Base-by-base conservation (phyloP, 2,888 invertebrate species). In the Phlogophora meticulosa region DNA sequence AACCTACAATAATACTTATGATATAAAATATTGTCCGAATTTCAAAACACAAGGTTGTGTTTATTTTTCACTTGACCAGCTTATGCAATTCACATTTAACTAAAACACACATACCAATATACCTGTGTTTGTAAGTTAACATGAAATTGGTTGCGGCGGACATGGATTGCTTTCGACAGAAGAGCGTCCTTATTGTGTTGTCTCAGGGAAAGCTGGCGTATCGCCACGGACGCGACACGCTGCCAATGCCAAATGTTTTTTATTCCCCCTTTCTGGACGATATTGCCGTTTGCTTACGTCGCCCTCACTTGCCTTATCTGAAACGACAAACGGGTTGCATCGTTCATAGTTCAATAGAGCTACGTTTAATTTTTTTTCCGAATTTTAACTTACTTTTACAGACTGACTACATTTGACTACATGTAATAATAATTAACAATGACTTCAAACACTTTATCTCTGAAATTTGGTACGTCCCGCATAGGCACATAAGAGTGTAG, bases 181-280 rank as follows among this genome's bases (percentile, higher is more conserved):
- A 87, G 87, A 85, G 82, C 87, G 88, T 91, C 91, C 91, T 93
- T 94, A 94, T 93, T 94, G 92, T 94, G 92, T 92, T 93, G 92
- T 91, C 92, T 88, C 86, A 86, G 85, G 85, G 78, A 87, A 87
- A 86, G 81, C 90, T 93, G 93, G 93, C 93, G 90, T 87, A 82
- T 87, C 87, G 92, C 94, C 92, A 91, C 89, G 85, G 85, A 84
- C 78, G 79, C 82, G 85, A 81, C 87, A 85, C 86, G 79, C 84
- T 82, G 81, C 83, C 84, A 78, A 86, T 87, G 87, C 90, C 89
- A 89, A 91, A 92, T 89, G 86, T 90, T 91, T 91, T 93, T 92
- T 91, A 87, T 90, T 90, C 86, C 78, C 82, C 76, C 78, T 84
- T 86, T 89, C 86, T 84, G 87, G 80, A 87, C 88, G 90, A 92